These are phyloP conservation scores for Empis stercorea DNA, from an alignment of 2,888 invertebrate species.

Conservation along the genomic window DNA sequence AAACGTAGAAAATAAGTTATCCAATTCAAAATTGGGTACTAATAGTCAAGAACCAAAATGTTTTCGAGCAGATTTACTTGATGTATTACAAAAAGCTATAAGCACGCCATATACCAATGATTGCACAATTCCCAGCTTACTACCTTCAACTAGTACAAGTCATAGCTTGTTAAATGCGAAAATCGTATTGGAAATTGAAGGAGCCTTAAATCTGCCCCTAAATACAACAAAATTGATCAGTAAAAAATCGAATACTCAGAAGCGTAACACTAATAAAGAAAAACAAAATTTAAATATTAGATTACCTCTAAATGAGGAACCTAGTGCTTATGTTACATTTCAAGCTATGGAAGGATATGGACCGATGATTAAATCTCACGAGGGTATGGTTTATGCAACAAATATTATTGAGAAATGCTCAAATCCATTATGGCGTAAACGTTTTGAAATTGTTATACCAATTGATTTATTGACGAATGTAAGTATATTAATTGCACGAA, in stretches of 20 bases:
- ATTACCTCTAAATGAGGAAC: slow-evolving; percentile 36
- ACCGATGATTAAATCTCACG: slow-evolving; percentile 27
- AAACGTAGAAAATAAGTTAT: no score
- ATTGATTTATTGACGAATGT: slow-evolving; percentile 42
- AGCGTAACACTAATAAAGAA: slow-evolving; percentile 17
- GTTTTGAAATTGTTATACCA: slow-evolving; percentile 38
- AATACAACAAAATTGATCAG: slow-evolving; percentile 26
- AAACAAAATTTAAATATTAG: slow-evolving; percentile 19
- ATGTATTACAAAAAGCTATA: slow-evolving; percentile 31
- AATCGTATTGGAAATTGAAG: slow-evolving; percentile 41
- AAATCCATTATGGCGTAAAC: slow-evolving; percentile 44
- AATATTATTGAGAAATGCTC: slow-evolving; percentile 39
- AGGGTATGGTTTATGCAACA: slow-evolving; percentile 38
- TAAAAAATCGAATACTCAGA: slow-evolving; percentile 26
- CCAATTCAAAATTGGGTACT: not conserved
- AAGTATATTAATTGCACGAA: slow-evolving; percentile 25
- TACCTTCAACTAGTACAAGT: not conserved
- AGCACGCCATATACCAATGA: not conserved
- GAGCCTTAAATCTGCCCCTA: slow-evolving; percentile 43
- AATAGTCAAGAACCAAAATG: not conserved
- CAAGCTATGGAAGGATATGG: slow-evolving; percentile 33
- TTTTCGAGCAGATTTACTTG: slow-evolving; percentile 29
- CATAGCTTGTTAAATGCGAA: slow-evolving; percentile 17
- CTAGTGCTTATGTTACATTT: slow-evolving; percentile 49
- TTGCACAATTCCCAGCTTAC: no score